A percentile compares a stretch with the other conserved stretches of the same genome.
Conservation (phyloP, 2,113 vertebrate species). For the Cephalopholis sonnerati region DNA sequence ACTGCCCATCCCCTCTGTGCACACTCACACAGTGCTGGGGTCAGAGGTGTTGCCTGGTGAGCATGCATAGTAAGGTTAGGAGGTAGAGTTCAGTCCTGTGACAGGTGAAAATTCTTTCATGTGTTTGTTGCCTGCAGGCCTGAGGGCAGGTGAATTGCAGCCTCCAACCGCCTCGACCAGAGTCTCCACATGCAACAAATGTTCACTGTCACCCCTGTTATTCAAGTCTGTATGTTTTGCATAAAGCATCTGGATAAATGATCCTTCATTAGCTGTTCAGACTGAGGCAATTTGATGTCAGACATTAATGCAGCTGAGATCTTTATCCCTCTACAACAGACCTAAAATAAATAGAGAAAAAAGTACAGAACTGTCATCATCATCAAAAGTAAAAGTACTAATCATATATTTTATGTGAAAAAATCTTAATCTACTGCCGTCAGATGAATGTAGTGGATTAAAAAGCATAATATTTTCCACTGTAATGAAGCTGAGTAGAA, state of each 20-base stretch:
- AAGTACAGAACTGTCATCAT: too few relatives aligned
- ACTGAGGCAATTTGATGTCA: background rate
- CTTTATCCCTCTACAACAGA: too few relatives aligned
- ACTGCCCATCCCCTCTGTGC: background rate
- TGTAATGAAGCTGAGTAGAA: too few relatives aligned
- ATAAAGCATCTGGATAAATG: background rate
- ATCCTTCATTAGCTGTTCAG: background rate
- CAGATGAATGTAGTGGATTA: too few relatives aligned
- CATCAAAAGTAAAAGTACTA: too few relatives aligned
- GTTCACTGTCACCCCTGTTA: background rate
- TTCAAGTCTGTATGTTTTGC: background rate
- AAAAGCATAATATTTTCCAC: too few relatives aligned
- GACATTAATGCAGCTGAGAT: background rate
- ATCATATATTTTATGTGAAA: too few relatives aligned
- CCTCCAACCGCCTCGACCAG: conserved; percentile 28
- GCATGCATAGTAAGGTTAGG: conserved; percentile 49
- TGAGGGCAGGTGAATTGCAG: conserved; percentile 58
- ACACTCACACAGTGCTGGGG: conserved; percentile 15
- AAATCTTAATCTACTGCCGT: too few relatives aligned
- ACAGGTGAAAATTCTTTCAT: conserved; percentile 77
- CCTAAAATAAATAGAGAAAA: too few relatives aligned
- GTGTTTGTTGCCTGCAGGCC: conserved; percentile 54
- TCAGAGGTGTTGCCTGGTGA: conserved; percentile 58
- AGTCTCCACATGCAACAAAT: conserved; percentile 43
- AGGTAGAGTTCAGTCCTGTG: conserved; percentile 58